Base-by-base conservation (phyloP, 2,113 vertebrate genomes). In the Platichthys flesus region DNA sequence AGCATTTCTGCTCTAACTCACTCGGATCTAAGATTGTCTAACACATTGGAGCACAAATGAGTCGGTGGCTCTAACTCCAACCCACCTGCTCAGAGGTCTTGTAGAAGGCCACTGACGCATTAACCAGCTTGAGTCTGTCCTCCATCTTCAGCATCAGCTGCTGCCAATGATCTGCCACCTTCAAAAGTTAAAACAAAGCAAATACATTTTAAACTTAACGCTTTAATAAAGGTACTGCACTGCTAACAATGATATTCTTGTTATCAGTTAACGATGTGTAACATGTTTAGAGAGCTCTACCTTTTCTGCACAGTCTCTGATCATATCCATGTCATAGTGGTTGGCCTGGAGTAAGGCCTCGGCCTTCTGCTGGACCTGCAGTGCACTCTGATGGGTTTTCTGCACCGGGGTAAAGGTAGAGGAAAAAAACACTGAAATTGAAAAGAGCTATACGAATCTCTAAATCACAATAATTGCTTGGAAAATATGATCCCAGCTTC, bases 141-240 rank as follows among this genome's bases (percentile, higher is more conserved):
- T 99, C 98, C 98, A 99, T 99, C 94, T 99, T 99, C 70, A 99
- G 95, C 98, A 99, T 99, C 82, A 99, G 95, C 87, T 99, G 98
- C 68, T 99, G 98, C 98, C 98, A 99, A 58, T 99, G 98, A 0
- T 98, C 98, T 57, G 98, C 98, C 62, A 99, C 98, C 83, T 93
- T 87, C 23, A 51, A 2, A 20, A 1, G 51, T 16, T 18, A n/a
- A 14, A 54, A 54, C 15, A 49, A 7, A 49, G 16, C 45, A 15
- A 49, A 18, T 49, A 1, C 6, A 15, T 5, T 5, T 31, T 18
- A 0, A 1, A 9, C n/a, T 57, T 20, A 13, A 7, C 42, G 31
- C 40, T 63, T 21, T 51, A 18, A 64, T 56, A 65, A 15, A 51
- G 7, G 40, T 12, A 55, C 16, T 13, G 23, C 54, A n/a, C 16